These are phyloP conservation scores for Eulemur mongoz DNA, from an alignment of 2,797 vertebrate genomes.

Conservation along the genomic window DNA sequence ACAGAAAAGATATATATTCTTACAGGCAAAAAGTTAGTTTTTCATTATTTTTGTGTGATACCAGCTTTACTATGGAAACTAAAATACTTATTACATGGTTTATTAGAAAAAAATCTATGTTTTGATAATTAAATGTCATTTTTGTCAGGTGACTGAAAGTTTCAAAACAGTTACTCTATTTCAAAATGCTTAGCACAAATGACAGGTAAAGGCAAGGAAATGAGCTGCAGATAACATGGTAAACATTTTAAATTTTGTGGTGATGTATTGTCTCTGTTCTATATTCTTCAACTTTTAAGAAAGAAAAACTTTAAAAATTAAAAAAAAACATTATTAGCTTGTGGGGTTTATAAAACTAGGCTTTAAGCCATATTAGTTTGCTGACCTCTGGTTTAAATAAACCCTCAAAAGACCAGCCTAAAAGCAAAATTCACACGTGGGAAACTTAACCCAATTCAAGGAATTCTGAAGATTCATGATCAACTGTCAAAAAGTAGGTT, in stretches of 20 bases:
- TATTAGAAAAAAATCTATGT: conserved; percentile 18
- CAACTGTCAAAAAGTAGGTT: background rate
- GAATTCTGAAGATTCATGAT: conserved; percentile 35
- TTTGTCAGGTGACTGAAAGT: conserved; percentile 40
- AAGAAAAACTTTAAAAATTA: conserved; percentile 39
- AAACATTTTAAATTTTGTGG: conserved; percentile 22
- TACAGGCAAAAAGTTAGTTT: conserved; percentile 14
- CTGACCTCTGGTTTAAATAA: conserved; percentile 17
- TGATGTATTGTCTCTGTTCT: background rate
- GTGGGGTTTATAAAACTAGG: background rate
- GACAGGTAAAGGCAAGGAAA: conserved; percentile 26
- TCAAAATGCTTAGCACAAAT: conserved; percentile 1
- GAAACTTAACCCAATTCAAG: conserved; percentile 12
- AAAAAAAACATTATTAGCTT: conserved; percentile 25
- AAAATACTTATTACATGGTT: background rate
- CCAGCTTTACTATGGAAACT: background rate
- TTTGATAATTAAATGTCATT: conserved; percentile 36
- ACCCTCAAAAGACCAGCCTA: background rate
- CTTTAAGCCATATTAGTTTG: background rate
- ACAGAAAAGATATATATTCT: background rate
- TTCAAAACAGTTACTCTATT: conserved; percentile 29
- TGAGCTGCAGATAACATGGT: background rate
- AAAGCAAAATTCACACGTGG: background rate
- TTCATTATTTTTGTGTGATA: conserved; percentile 44
- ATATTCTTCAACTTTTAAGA: background rate